These are phyloP conservation scores for Mohoua ochrocephala DNA, from an alignment of 2,113 vertebrate species.

Conservation along the genomic window DNA sequence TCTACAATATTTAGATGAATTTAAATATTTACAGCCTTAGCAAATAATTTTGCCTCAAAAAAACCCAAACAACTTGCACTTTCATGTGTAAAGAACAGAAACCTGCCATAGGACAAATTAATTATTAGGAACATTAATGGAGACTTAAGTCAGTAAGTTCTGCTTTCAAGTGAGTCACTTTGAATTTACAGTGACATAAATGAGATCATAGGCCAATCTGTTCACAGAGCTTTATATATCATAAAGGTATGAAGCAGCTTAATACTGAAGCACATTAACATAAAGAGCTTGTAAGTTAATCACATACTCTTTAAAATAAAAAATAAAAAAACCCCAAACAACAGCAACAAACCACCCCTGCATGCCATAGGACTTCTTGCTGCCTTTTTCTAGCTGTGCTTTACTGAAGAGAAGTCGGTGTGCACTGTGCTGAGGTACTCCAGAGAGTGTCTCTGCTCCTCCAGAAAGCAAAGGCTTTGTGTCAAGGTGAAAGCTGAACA, in stretches of 20 bases:
- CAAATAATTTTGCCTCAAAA: not conserved
- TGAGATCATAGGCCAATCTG: not conserved
- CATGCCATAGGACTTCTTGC: not conserved
- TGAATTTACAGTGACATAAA: not conserved
- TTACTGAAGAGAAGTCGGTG: not conserved
- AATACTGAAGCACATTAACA: not conserved
- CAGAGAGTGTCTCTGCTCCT: not conserved
- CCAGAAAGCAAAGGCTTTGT: not conserved
- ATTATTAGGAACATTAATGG: not conserved
- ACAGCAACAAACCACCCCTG: not conserved
- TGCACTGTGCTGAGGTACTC: not conserved
- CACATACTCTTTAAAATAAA: not conserved
- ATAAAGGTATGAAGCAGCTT: not conserved
- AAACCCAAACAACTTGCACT: not conserved
- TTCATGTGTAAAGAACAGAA: not conserved
- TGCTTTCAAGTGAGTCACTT: not conserved
- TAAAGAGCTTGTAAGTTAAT: not conserved
- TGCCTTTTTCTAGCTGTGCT: not conserved
- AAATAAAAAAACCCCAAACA: not conserved
- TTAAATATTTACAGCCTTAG: not conserved
- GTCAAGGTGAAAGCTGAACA: constrained; percentile 31
- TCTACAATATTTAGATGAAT: not conserved
- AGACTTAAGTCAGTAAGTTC: not conserved
- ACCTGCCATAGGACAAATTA: not conserved
- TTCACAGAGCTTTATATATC: not conserved